A percentile compares a stretch with the other conserved stretches of the same genome.
phyloP scores from a whole-genome alignment of 2,113 vertebrate genomes.

The Litocranius walleri region DNA sequence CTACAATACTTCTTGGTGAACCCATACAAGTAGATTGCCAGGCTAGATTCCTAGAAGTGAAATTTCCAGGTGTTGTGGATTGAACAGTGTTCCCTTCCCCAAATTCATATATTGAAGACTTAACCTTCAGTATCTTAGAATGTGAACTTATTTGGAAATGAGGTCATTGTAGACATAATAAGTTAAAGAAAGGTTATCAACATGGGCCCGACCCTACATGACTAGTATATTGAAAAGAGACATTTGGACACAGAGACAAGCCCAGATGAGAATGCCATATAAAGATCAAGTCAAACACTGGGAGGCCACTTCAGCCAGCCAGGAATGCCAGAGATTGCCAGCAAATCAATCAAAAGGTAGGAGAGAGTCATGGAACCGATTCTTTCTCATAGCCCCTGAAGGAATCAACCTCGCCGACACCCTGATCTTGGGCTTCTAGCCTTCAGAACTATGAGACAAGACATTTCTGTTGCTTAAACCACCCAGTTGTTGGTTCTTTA shows the following conservation, averaged over 20 bases:
- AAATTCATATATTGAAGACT: background rate
- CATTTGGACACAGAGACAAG: background rate
- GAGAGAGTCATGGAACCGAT: background rate
- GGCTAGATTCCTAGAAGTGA: background rate
- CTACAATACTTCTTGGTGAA: background rate
- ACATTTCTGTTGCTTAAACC: background rate
- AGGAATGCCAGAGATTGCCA: background rate
- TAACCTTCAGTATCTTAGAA: background rate
- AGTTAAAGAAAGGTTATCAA: background rate
- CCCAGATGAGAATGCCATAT: background rate
- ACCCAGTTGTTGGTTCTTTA: background rate
- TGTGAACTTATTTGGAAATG: background rate
- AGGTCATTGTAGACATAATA: background rate
- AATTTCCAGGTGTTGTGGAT: background rate
- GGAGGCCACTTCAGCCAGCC: background rate
- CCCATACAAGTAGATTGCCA: background rate
- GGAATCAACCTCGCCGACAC: background rate
- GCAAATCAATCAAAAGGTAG: background rate
- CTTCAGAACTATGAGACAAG: background rate
- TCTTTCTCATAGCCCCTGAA: background rate
- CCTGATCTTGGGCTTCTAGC: background rate
- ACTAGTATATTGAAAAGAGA: background rate
- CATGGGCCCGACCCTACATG: background rate
- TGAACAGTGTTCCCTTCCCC: background rate
- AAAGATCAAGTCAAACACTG: background rate